Conservation (phyloP, 2,888 invertebrate genomes). For the Troglohyphantes excavatus region DNA sequence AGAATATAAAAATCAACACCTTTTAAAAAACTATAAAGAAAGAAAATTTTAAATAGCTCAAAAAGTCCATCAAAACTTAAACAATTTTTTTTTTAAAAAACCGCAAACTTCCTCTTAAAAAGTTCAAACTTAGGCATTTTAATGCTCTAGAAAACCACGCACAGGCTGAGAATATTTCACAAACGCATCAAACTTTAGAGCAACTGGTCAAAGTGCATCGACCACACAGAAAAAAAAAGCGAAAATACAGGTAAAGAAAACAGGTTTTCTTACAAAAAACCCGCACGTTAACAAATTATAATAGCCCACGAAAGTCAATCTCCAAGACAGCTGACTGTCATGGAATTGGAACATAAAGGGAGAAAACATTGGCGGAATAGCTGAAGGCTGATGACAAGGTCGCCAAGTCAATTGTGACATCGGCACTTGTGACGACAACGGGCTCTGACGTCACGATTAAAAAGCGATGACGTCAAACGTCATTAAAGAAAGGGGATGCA, state of each 20-base stretch:
- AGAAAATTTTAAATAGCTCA: no score
- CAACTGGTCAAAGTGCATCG: neutral
- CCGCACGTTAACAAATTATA: neutral
- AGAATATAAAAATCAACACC: no score
- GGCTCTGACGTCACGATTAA: slow-evolving; percentile 49
- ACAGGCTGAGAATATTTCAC: no score
- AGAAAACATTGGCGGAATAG: slow-evolving; percentile 13
- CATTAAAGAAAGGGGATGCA: slow-evolving; percentile 32
- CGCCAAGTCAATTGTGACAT: slow-evolving; percentile 14
- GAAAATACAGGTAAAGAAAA: neutral
- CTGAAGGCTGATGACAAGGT: slow-evolving; percentile 76
- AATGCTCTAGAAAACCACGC: no score
- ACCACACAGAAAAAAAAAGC: neutral
- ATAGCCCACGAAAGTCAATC: neutral
- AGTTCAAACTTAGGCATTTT: no score
- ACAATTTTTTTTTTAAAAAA: no score
- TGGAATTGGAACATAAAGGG: neutral
- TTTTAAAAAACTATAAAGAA: no score
- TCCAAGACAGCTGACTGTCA: neutral
- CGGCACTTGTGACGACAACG: slow-evolving; percentile 55
- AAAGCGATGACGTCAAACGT: slow-evolving; percentile 25
- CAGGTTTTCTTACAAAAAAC: neutral
- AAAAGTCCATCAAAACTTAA: no score
- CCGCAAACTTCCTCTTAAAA: no score
- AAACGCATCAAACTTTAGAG: neutral